Conservation (phyloP, 1,140 invertebrate species). For the Radopholus similis region DNA sequence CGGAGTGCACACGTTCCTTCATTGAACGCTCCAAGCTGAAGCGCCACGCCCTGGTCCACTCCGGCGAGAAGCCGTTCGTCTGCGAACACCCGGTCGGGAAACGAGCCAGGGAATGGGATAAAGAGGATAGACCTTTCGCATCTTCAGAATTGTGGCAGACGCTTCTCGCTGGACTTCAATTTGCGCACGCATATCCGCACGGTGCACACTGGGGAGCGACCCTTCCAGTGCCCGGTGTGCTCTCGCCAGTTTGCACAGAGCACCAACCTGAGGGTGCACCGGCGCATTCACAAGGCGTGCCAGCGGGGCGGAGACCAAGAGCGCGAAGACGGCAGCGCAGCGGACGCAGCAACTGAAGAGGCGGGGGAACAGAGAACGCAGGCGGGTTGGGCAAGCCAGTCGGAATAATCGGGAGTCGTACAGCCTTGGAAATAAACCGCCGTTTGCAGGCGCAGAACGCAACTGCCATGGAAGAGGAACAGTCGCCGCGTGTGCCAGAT, state of each 20-base stretch:
- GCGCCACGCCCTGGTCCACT: constrained; percentile 29
- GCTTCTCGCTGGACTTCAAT: constrained; percentile 33
- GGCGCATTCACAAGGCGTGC: constrained; percentile 7
- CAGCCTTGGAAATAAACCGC: no score
- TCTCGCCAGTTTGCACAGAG: constrained; percentile 17
- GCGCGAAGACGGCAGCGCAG: neutral
- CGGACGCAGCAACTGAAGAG: no score
- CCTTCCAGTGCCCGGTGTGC: constrained; percentile 18
- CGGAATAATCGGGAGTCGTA: no score
- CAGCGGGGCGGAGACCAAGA: neutral
- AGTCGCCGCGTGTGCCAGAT: no score
- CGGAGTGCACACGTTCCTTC: constrained; percentile 24
- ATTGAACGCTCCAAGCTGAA: constrained; percentile 38
- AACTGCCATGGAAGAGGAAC: no score
- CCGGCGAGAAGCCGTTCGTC: constrained; percentile 28
- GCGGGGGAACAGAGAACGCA: no score
- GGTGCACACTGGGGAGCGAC: constrained; percentile 22
- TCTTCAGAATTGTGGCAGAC: constrained; percentile 25
- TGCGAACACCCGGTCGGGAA: constrained; percentile 9
- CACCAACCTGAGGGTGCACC: constrained; percentile 26
- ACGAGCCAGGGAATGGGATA: no score
- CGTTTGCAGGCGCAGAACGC: no score
- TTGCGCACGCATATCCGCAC: constrained; percentile 28
- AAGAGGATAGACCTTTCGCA: neutral
- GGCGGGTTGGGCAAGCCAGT: no score